Evolutionary conservation across 2,888 invertebrate species (phyloP).

Genomic region (Diplolepis rosae): DNA sequence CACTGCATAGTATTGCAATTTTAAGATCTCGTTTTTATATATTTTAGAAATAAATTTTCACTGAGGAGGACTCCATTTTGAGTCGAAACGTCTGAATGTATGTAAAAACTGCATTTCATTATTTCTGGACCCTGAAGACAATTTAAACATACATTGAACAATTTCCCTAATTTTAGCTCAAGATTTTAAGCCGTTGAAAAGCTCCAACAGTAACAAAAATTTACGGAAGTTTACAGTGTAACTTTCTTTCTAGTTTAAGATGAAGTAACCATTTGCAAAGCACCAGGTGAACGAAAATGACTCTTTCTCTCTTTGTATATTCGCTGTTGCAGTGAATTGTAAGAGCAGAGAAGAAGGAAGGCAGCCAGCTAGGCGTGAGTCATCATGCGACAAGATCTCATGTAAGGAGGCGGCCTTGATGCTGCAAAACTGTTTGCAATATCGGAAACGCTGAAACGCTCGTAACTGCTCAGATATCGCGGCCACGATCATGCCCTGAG

Average conservation of each 20-base stretch:
- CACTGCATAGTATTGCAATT: too few species aligned
- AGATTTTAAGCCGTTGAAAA: neutral
- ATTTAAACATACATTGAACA: too few species aligned
- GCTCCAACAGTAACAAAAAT: neutral
- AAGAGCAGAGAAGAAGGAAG: constrained; percentile 48
- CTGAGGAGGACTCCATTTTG: too few species aligned
- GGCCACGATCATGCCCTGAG: constrained; percentile 45
- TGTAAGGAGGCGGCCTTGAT: constrained; percentile 67
- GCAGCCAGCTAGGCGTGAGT: constrained; percentile 54
- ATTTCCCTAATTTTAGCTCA: constrained; percentile 7
- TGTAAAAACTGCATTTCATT: too few species aligned
- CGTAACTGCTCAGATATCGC: constrained; percentile 41
- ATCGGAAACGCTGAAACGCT: constrained; percentile 55
- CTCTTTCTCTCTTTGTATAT: constrained; percentile 33
- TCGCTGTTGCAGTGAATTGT: constrained; percentile 33
- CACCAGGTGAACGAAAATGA: constrained; percentile 37
- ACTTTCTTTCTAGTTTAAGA: neutral
- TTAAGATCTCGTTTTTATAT: too few species aligned
- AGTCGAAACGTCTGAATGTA: too few species aligned
- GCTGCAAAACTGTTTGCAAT: constrained; percentile 63
- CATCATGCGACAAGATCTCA: constrained; percentile 63
- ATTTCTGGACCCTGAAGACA: too few species aligned
- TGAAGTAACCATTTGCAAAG: neutral
- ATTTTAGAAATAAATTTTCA: too few species aligned
- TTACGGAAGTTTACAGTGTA: neutral